Evolutionary conservation across 2,113 vertebrate genomes (phyloP), one percentile per base, ranked within the genome.

Genomic region (Callocephalon fimbriatum): DNA sequence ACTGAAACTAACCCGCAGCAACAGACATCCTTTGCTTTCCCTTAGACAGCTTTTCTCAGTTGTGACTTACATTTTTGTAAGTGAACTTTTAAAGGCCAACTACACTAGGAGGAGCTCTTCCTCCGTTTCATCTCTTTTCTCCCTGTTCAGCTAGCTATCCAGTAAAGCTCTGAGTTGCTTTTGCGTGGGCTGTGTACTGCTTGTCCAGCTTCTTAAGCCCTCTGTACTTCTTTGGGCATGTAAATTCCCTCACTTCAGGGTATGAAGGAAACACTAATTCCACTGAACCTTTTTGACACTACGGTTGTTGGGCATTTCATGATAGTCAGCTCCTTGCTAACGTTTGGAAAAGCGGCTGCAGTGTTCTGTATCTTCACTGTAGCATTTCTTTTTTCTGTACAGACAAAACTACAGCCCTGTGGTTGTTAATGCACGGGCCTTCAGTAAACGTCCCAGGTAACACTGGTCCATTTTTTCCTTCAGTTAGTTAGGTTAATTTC

Each of bases 21-120:
- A 51, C 42, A 74, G 31, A n/a, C 37, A 53, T 47, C 4, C 66
- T 54, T 51, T 78, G 29, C 40, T 21, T 66, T 71, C 16, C 31
- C 10, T 68, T 37, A 11, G 31, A n/a, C 18, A 66, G 31, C 10
- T 80, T 74, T 81, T 56, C 45, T 73, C 65, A 38, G 15, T 32
- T 21, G 31, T 29, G 53, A 56, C 19, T 87, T 53, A 10, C 0
- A 8, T 15, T 71, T 82, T 70, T 73, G 47, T 21, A 35, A 70
- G 71, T 23, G 15, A 65, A 42, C 50, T 88, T 87, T 59, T 59
- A 76, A 87, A 71, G 67, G 26, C 38, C 3, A 6, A 5, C 62
- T 82, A 89, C 95, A 90, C 81, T 67, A 95, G 95, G 91, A 71
- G 94, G 94, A 93, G 96, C 95, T 95, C 78, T 87, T 94, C 45